Evolutionary conservation across 37 sponge, comb jelly and placozoan species (phyloP), one percentile per base, ranked within the genome.

Genomic region (Haliclona indistincta): DNA sequence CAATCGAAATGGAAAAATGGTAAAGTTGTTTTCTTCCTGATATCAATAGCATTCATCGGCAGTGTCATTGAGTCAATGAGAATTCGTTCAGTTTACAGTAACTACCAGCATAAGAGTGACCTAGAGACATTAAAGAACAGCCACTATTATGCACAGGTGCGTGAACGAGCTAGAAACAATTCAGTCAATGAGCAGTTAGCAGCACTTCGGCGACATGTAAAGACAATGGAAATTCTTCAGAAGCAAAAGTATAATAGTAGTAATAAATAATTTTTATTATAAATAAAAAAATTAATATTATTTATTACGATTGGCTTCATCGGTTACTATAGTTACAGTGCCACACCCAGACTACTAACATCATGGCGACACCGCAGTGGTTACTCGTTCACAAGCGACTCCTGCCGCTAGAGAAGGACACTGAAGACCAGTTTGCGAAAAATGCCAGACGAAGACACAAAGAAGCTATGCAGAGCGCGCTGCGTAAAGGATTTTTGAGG

Each of bases 401-500:
- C 7, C 58, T 63, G 7, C 79, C 79, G 0, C 30, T 36, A 49
- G 54, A 42, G 23, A 71, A 71, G 30, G 38, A 74, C 2, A 4
- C 54, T 53, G 43, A 43, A 19, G 44, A 33, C 41, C 25, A 15
- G 37, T 69, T 60, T 61, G 67, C 64, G 23, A 73, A n/a, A 25
- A 84, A 76, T 38, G 38, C 44, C 25, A 30, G 39, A 10, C 62
- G 63, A 41, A 62, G 84, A 26, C 84, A 67, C 22, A 77, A 20
- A n/a, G 75, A 82, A 13, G 61, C 79, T 0, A 45, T 76, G 7
- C 10, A 52, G 60, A 38, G 53, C 17, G 89, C 84, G 13, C 43
- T 82, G 15, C 55, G 64, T 33, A 68, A 70, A 36, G 89, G 89
- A 39, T 74, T 78, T 26, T 41, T 89, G 76, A 83, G 84, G 37